Evolutionary conservation across 2,113 vertebrate genomes (phyloP), one percentile per base, ranked within the genome.

Genomic region (Calonectris borealis): DNA sequence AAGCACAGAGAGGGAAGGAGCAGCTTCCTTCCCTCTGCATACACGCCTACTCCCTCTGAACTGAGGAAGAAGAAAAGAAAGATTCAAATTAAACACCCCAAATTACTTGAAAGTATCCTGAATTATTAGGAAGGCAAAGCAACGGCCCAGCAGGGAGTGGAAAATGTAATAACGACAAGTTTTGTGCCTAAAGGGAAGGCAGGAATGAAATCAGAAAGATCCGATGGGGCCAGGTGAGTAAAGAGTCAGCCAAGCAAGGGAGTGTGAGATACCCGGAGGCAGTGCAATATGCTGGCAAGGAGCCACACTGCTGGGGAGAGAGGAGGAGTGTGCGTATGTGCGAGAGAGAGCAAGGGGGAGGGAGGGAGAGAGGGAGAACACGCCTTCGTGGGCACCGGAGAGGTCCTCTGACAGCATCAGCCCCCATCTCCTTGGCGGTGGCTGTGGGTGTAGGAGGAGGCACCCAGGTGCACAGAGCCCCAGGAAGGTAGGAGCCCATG

Each of bases 221-320:
- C 71, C 46, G 24, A 44, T 85, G 89, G 84, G 86, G 88, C 93
- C 95, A 97, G 92, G 95, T 97, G 90, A 97, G 92, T 64, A 78
- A 91, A 96, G 90, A 97, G 94, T 88, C 92, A 96, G 95, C 92
- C 94, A 97, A 94, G 92, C 89, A 93, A 69, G 29, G 91, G 93
- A 91, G 70, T 42, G 90, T 29, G 85, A 88, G 91, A 78, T 85
- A 86, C 88, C 93, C 8, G 16, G 80, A 88, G 94, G 96, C 90
- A 75, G 83, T 36, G 94, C 69, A 71, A 44, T 65, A 15, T 29
- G 48, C 81, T 97, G 96, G 93, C 83, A 42, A 68, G 92, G 72
- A 95, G 94, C 95, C 95, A 91, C 19, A 0, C 48, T 70, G 92
- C 71, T 57, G 46, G 77, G 81, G 73, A 84, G 72, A 54, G 78